Conservation (phyloP, 2,797 vertebrate genomes). For the Takifugu rubripes region DNA sequence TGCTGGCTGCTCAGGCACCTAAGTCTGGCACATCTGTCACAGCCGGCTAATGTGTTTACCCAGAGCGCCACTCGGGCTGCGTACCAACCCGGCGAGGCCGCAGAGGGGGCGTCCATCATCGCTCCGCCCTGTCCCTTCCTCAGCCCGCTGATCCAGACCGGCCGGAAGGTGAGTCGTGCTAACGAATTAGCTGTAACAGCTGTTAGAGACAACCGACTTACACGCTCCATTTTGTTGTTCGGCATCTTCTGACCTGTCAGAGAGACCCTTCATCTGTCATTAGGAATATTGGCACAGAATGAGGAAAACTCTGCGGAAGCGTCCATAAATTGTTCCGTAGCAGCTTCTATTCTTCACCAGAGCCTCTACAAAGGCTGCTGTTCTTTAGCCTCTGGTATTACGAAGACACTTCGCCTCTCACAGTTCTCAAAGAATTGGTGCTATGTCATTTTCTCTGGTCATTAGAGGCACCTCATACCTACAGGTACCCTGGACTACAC, state of each 20-base stretch:
- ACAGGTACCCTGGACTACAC: no score
- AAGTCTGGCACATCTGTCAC: conserved; percentile 32
- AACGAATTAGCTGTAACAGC: conserved; percentile 46
- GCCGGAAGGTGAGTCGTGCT: conserved; percentile 26
- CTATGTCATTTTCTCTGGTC: conserved; percentile 31
- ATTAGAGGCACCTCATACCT: no score
- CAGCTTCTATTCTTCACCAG: conserved; percentile 10
- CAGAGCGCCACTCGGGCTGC: conserved; percentile 17
- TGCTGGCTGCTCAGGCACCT: conserved; percentile 21
- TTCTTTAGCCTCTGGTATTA: conserved; percentile 35
- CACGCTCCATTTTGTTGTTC: conserved; percentile 2
- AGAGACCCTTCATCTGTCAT: conserved; percentile 7
- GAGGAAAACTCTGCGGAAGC: background rate
- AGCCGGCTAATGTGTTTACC: conserved; percentile 48
- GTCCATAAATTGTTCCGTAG: background rate
- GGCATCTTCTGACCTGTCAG: background rate
- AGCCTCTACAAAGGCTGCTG: conserved; percentile 14
- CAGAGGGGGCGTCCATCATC: conserved; percentile 29
- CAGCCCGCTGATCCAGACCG: conserved; percentile 6
- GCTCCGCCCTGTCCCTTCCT: conserved; percentile 21
- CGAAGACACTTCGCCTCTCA: conserved; percentile 28
- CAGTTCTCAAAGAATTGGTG: conserved; percentile 52
- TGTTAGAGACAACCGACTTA: conserved; percentile 36
- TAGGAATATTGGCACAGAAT: conserved; percentile 11
- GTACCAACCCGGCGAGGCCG: conserved; percentile 28